These are phyloP conservation scores for Scaptomyza parva DNA, from an alignment of 2,888 invertebrate species.

Conservation along the genomic window DNA sequence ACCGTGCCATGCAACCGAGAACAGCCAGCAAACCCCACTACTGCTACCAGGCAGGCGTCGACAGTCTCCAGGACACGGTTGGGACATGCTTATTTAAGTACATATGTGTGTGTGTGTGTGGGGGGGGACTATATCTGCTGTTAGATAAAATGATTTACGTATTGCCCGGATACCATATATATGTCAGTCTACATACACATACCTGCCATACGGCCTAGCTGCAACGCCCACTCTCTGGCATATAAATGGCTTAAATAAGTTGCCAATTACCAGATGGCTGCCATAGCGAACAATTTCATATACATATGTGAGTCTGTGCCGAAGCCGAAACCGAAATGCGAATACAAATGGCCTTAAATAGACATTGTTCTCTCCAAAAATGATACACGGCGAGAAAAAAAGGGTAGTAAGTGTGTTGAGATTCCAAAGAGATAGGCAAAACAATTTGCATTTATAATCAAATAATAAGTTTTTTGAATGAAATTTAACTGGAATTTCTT, in stretches of 20 bases:
- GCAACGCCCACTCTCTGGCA: constrained; percentile 21
- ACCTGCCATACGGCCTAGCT: constrained; percentile 18
- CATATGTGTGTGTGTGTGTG: constrained; percentile 1
- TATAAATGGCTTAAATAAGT: constrained; percentile 61
- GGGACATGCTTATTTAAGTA: constrained; percentile 32
- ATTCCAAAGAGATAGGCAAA: too few relatives aligned
- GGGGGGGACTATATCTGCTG: constrained; percentile 57
- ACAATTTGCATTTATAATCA: too few relatives aligned
- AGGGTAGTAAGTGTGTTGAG: too few relatives aligned
- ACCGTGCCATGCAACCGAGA: constrained; percentile 1
- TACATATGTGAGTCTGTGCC: constrained; percentile 17
- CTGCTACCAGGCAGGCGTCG: constrained; percentile 26
- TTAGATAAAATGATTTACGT: constrained; percentile 75
- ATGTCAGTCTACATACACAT: neutral
- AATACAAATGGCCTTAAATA: constrained; percentile 49
- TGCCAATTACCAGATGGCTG: constrained; percentile 57
- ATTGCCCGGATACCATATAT: constrained; percentile 14
- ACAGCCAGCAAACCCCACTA: constrained; percentile 10
- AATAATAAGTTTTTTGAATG: too few relatives aligned
- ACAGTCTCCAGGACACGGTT: constrained; percentile 6
- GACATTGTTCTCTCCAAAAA: constrained; percentile 19
- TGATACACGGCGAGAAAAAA: constrained; percentile 5
- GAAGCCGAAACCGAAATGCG: constrained; percentile 34
- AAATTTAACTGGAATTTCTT: neutral
- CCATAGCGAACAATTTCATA: constrained; percentile 33